Percentiles rank a stretch among this genome's conserved stretches.
These are phyloP conservation scores for Sinelater perroti DNA, from an alignment of 2,888 invertebrate genomes.

Conservation along the genomic window DNA sequence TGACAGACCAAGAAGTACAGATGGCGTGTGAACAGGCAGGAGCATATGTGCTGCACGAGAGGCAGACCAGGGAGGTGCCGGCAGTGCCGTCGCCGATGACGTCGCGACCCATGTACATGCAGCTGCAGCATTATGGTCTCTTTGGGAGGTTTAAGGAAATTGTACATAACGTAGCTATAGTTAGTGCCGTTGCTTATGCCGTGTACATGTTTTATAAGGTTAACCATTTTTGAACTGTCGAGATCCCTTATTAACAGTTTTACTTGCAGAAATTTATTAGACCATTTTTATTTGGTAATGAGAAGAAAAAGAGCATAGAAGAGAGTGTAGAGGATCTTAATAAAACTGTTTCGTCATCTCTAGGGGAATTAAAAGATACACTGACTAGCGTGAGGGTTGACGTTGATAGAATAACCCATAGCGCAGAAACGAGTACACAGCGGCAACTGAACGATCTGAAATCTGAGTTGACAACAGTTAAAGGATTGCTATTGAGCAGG, in stretches of 20 bases:
- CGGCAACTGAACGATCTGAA: slow-evolving; percentile 74
- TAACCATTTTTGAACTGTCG: too few species aligned
- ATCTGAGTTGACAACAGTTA: slow-evolving; percentile 75
- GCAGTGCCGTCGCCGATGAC: slow-evolving; percentile 48
- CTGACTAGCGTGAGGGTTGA: slow-evolving; percentile 73
- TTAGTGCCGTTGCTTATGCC: slow-evolving; percentile 81
- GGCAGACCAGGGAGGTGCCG: slow-evolving; percentile 43
- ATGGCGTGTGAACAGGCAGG: slow-evolving; percentile 76
- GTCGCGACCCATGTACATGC: not conserved
- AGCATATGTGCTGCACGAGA: slow-evolving; percentile 54
- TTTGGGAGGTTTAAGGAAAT: slow-evolving; percentile 71
- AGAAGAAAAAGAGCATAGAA: slow-evolving; percentile 70
- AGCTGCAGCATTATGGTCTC: slow-evolving; percentile 54
- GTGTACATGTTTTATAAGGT: slow-evolving; percentile 86
- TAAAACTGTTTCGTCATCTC: slow-evolving; percentile 69
- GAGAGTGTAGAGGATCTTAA: slow-evolving; percentile 75
- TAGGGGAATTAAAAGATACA: slow-evolving; percentile 70
- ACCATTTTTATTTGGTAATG: slow-evolving; percentile 74
- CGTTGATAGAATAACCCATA: slow-evolving; percentile 65
- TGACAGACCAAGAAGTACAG: slow-evolving; percentile 78
- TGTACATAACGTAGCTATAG: slow-evolving; percentile 75
- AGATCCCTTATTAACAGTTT: slow-evolving; percentile 11
- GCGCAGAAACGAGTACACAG: slow-evolving; percentile 60
- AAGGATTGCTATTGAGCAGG: slow-evolving; percentile 77
- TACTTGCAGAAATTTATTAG: slow-evolving; percentile 68